Conservation (phyloP, 1,140 invertebrate species). For the Sycophila sp. region DNA sequence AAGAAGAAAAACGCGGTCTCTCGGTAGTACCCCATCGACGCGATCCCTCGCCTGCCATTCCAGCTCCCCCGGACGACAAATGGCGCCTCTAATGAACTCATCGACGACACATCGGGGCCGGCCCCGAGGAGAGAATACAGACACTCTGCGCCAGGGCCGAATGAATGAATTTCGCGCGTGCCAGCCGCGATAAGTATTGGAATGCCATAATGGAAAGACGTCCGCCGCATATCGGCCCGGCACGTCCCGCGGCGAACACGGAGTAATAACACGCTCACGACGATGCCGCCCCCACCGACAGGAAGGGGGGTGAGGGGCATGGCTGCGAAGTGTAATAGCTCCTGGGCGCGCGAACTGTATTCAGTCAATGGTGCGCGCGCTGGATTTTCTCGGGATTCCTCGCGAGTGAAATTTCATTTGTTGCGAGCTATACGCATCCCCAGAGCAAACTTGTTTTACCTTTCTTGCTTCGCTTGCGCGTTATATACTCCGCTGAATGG, state of each 20-base stretch:
- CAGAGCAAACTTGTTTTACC: no score
- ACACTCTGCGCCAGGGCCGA: slow-evolving; percentile 24
- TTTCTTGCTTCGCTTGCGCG: no score
- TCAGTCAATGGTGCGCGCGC: no score
- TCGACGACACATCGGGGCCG: slow-evolving; percentile 36
- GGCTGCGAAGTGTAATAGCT: slow-evolving; percentile 12
- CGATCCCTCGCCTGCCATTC: background rate
- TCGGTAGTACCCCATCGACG: no score
- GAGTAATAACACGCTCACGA: background rate
- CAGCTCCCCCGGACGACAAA: slow-evolving; percentile 27
- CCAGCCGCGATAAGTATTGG: slow-evolving; percentile 47
- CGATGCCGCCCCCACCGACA: background rate
- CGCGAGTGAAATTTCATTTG: no score
- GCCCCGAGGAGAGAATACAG: background rate
- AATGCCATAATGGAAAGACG: slow-evolving; percentile 48
- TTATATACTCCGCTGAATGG: no score
- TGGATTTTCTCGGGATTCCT: no score
- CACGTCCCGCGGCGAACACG: background rate
- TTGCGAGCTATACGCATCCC: no score
- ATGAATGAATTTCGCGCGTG: slow-evolving; percentile 49
- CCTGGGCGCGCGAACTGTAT: background rate
- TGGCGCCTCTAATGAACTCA: slow-evolving; percentile 44
- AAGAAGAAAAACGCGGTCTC: no score
- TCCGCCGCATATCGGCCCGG: background rate
- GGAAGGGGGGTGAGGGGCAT: background rate